Percentiles rank a stretch among this genome's conserved stretches.
phyloP scores from a whole-genome alignment of 1,140 invertebrate genomes.

The Latrodectus geometricus region DNA sequence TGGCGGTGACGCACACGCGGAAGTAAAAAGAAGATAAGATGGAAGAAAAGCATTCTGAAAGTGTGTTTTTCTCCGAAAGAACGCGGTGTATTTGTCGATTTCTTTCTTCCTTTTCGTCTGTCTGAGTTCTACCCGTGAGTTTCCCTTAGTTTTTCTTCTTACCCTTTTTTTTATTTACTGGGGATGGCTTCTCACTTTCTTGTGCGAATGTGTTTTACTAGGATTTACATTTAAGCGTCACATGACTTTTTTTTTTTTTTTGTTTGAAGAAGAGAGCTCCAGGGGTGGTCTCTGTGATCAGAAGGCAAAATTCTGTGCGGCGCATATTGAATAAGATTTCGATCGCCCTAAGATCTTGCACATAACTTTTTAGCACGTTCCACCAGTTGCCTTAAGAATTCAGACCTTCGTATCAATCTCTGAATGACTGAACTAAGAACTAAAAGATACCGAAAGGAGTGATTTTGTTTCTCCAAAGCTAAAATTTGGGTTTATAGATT shows the following conservation, averaged over 20 bases:
- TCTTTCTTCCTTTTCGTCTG: slow-evolving; percentile 12
- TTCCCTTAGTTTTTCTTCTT: neutral
- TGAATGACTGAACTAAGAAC: too few relatives aligned
- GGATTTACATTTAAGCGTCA: slow-evolving; percentile 55
- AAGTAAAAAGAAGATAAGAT: slow-evolving; percentile 10
- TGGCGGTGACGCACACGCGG: slow-evolving; percentile 37
- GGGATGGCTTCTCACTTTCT: neutral
- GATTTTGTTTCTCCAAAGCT: too few relatives aligned
- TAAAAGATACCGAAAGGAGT: too few relatives aligned
- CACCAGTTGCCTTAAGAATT: neutral
- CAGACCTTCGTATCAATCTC: neutral
- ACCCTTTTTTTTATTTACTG: neutral
- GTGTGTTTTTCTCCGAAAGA: slow-evolving; percentile 33
- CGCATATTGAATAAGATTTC: slow-evolving; percentile 53
- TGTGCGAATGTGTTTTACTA: slow-evolving; percentile 43
- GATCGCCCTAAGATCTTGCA: neutral
- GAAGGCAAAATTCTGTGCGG: neutral
- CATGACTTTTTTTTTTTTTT: slow-evolving; percentile 24
- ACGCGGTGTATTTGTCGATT: slow-evolving; percentile 46
- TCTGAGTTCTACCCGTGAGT: neutral
- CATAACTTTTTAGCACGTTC: neutral
- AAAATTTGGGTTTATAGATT: too few relatives aligned
- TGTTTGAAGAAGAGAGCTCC: neutral
- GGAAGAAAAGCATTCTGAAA: neutral
- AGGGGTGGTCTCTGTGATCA: slow-evolving; percentile 3